phyloP scores from a whole-genome alignment of 2,797 vertebrate genomes.

The Phataginus tricuspis region DNA sequence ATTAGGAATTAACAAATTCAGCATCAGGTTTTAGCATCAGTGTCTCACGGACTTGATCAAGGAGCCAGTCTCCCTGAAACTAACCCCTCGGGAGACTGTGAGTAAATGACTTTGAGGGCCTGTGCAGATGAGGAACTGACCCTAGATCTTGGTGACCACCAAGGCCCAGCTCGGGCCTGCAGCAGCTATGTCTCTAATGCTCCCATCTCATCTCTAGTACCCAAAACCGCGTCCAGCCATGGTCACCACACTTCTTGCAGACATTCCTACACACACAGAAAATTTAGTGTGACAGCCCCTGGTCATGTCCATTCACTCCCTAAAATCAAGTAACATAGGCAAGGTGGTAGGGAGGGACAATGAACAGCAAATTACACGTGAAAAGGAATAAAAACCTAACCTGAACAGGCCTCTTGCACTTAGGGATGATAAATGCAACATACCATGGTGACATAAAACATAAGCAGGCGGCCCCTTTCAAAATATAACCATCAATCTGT shows the following conservation, averaged over 20 bases:
- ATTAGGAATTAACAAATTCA: not conserved
- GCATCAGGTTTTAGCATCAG: not conserved
- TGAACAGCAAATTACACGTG: constrained; percentile 23
- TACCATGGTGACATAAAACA: not conserved
- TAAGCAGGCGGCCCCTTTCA: constrained; percentile 65
- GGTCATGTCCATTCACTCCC: not conserved
- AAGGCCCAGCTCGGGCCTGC: no score
- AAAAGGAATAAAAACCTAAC: constrained; percentile 50
- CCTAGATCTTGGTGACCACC: not conserved
- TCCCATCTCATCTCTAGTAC: not conserved
- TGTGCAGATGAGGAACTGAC: not conserved
- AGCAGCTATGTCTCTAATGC: not conserved
- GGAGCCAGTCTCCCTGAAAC: not conserved
- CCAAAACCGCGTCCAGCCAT: not conserved
- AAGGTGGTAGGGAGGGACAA: not conserved
- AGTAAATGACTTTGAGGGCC: not conserved
- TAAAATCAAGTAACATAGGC: constrained; percentile 47
- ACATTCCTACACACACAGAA: not conserved
- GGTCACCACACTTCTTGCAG: not conserved
- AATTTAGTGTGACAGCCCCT: not conserved
- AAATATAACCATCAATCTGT: constrained; percentile 73
- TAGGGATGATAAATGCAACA: constrained; percentile 42
- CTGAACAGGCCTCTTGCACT: constrained; percentile 30
- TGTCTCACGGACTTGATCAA: not conserved
- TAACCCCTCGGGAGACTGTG: not conserved